Percentiles rank a stretch among this genome's conserved stretches.
Evolutionary conservation across 2,113 vertebrate genomes (phyloP).

Genomic region (Eudyptes chrysolophus): DNA sequence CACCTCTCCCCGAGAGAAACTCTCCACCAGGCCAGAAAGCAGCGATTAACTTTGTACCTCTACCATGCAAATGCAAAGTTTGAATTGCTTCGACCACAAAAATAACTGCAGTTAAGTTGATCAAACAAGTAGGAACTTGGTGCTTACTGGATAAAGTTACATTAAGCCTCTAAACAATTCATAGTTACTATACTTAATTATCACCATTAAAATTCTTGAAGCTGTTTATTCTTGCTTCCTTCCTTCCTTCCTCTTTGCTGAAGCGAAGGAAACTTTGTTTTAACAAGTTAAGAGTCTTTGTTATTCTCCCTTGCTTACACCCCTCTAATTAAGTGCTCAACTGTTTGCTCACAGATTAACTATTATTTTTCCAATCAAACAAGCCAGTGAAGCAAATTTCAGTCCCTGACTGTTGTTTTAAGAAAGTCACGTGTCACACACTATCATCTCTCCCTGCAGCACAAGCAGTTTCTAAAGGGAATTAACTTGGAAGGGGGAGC

Average conservation of each 20-base stretch:
- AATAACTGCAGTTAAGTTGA: slow-evolving; percentile 69
- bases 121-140: slow-evolving; percentile 83
- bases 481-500: not conserved
- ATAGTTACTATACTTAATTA: slow-evolving; percentile 85
- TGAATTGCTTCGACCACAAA: slow-evolving; percentile 67
- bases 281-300: slow-evolving; percentile 78
- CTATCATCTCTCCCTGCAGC: slow-evolving; percentile 14
- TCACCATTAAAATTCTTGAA: slow-evolving; percentile 88
- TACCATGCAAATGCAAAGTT: slow-evolving; percentile 27
- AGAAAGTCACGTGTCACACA: not conserved
- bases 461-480: slow-evolving; percentile 2
- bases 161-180: slow-evolving; percentile 84
- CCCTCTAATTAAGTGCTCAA: slow-evolving; percentile 79
- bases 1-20: not conserved
- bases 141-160: slow-evolving; percentile 78
- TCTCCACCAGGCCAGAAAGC: not conserved
- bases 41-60: not conserved
- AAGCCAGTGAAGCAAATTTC: slow-evolving; percentile 40
- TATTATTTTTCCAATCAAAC: slow-evolving; percentile 60
- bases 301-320: slow-evolving; percentile 59
- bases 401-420: slow-evolving; percentile 50
- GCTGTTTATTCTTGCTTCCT: slow-evolving; percentile 85
- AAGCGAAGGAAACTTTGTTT: slow-evolving; percentile 81
- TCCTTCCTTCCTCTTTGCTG: slow-evolving; percentile 76
- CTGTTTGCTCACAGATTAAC: slow-evolving; percentile 74